Evolutionary conservation across 2,888 invertebrate genomes (phyloP).

Genomic region (Tetragonisca angustula): DNA sequence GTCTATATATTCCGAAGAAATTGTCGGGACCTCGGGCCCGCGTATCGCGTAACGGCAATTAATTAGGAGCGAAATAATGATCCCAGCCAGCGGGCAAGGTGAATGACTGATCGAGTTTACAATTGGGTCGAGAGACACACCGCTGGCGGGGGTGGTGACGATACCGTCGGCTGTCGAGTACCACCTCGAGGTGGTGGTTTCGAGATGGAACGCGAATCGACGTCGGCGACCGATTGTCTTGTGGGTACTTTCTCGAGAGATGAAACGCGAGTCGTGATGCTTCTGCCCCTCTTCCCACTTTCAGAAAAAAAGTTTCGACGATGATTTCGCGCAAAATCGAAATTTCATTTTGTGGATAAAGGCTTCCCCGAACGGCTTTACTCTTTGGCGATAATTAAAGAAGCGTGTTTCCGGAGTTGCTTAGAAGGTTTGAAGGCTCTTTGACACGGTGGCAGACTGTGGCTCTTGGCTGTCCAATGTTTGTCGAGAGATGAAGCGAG

Average conservation of each 20-base stretch:
- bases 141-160: neutral
- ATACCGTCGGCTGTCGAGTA: neutral
- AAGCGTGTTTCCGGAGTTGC: neutral
- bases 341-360: neutral
- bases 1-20: conserved; percentile 44
- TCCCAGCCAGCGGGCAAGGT: conserved; percentile 44
- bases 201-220: conserved; percentile 38
- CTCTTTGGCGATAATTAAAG: neutral
- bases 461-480: neutral
- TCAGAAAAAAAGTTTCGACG: too few species aligned
- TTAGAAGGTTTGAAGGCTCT: neutral
- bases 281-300: too few species aligned
- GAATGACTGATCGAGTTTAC: conserved; percentile 55
- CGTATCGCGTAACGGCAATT: conserved; percentile 48
- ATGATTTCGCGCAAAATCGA: neutral
- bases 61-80: conserved; percentile 61
- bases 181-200: conserved; percentile 21
- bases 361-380: neutral
- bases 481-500: neutral
- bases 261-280: neutral
- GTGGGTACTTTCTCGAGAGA: neutral
- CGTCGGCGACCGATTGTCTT: conserved; percentile 12
- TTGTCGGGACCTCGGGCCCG: conserved; percentile 12
- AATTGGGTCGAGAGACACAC: conserved; percentile 40
- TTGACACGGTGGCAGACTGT: neutral